Base-by-base conservation (phyloP, 1,140 invertebrate species). In the Leguminivora glycinivorella region DNA sequence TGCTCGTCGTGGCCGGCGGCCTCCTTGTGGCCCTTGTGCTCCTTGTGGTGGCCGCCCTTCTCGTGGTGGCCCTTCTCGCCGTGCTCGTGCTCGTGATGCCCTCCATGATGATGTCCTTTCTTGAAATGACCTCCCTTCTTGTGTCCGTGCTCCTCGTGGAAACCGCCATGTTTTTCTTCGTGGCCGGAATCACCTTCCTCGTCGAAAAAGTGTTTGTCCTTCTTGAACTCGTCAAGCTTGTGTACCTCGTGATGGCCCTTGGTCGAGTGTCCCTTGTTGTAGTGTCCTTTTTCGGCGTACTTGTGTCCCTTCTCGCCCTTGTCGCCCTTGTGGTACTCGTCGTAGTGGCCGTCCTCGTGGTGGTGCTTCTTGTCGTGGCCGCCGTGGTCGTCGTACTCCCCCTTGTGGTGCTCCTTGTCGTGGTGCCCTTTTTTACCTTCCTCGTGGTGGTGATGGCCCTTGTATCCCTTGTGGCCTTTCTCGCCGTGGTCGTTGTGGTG, bases 171-270 rank as follows among this genome's bases (percentile, higher is more conserved):
- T 69, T 93, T 93, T 75, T 94, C 92, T 75, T 95, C 94, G 67
- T 95, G 94, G 0, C 94, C 95, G 3, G 94, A 95, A 72, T 95
- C 95, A 74, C 96, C 94, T 75, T 93, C 93, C 81, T 96, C 95
- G 60, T 96, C 95, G 78, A 96, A 96, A 88, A 96, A 96, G 43
- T 83, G 80, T 78, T 91, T 91, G 68, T 91, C 87, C 73, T 91
- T 91, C 75, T 91, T 91, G 68, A 94, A 96, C 80, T 96, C 96
- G 75, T 96, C 95, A 7, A 91, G 77, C 77, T 96, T 96, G 80
- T 96, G 95, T 40, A 95, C 93, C 81, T 95, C 95, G 77, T 96
- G 94, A 73, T 96, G 95, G 71, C 95, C 96, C n/a, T 95, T 95
- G 43, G 94, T 95, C 0, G 95, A 95, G 83, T 96, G 95, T 0